Conservation (phyloP, 2,113 vertebrate genomes). For the Phylloscopus trochilus region DNA sequence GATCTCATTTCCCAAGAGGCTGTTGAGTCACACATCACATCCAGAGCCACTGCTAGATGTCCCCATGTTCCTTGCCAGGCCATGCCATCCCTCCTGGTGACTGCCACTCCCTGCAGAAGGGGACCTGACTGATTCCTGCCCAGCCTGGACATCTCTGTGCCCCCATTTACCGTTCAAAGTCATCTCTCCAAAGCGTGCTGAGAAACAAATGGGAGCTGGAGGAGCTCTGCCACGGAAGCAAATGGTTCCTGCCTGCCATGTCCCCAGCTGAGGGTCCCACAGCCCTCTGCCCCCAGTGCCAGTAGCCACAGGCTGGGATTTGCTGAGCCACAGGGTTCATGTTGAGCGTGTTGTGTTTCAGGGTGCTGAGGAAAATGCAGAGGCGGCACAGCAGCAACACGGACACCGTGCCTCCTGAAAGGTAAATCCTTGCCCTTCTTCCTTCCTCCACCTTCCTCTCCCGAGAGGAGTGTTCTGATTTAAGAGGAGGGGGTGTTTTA, state of each 20-base stretch:
- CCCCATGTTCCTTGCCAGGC: background rate
- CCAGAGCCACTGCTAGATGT: background rate
- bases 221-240: background rate
- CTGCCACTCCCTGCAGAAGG: background rate
- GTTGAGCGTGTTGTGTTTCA: slow-evolving; percentile 76
- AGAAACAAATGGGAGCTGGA: background rate
- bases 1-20: background rate
- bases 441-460: background rate
- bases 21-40: background rate
- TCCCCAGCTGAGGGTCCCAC: background rate
- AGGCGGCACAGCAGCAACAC: slow-evolving; percentile 98
- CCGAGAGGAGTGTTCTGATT: background rate
- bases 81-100: background rate
- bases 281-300: background rate
- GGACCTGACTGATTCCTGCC: background rate
- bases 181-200: background rate
- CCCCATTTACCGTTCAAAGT: background rate
- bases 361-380: slow-evolving; percentile 93
- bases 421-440: slow-evolving; percentile 68
- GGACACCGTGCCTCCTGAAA: slow-evolving; percentile 89
- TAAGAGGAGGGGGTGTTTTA: background rate
- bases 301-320: background rate
- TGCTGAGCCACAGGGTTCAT: slow-evolving; percentile 37
- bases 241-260: background rate
- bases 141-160: background rate